Conservation (phyloP, 2,113 vertebrate genomes). For the Nothocercus nigrocapillus region DNA sequence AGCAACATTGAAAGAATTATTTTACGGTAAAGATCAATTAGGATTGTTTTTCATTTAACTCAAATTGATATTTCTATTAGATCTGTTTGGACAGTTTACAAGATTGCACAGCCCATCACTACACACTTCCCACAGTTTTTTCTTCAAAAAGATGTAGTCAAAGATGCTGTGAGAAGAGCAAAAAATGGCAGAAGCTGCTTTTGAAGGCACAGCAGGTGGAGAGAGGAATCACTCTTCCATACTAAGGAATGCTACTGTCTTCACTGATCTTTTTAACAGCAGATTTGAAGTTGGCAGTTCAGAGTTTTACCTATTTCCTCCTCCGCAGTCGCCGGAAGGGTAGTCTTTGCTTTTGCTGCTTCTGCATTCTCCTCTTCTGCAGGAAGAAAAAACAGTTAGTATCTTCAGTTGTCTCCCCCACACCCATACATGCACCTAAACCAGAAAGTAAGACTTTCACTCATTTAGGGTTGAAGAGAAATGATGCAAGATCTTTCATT, state of each 20-base stretch:
- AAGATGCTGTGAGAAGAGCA: background rate
- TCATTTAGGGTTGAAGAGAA: background rate
- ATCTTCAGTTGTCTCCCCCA: background rate
- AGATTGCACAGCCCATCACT: background rate
- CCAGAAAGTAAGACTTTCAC: background rate
- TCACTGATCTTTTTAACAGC: background rate
- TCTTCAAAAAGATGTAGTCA: background rate
- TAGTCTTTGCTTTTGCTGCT: conserved; percentile 79
- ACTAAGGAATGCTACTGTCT: background rate
- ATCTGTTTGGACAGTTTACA: background rate
- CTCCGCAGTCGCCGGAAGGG: conserved; percentile 78
- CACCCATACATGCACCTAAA: no score
- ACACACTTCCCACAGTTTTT: background rate
- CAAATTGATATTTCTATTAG: background rate
- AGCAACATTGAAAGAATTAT: background rate
- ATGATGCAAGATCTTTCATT: background rate
- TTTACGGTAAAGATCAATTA: background rate
- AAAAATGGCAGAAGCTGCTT: background rate
- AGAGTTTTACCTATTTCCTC: conserved; percentile 76
- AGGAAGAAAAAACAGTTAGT: background rate
- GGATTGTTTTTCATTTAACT: background rate
- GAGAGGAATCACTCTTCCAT: background rate
- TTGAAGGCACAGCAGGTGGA: no score
- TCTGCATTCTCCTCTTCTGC: conserved; percentile 82
- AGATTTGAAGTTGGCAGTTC: background rate